Evolutionary conservation across 2,113 vertebrate species (phyloP), one percentile per base, ranked within the genome.

Genomic region (Tympanuchus pallidicinctus): DNA sequence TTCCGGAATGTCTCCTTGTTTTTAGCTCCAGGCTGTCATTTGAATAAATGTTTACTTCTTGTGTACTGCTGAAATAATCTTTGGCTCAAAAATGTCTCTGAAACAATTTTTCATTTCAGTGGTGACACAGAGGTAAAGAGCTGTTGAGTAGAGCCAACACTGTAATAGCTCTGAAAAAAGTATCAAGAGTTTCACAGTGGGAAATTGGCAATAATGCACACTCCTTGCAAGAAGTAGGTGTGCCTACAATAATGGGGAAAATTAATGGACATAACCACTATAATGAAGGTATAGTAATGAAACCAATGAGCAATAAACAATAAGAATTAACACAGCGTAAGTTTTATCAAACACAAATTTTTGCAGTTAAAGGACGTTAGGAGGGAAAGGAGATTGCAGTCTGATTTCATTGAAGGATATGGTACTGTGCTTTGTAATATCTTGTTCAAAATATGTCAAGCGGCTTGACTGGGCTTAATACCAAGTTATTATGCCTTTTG

Each of bases 31-130:
- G 74, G 87, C 45, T 87, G 50, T 47, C 6, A 60, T 56, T 88
- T 85, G 67, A 93, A 94, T 80, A 94, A 95, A 91, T 85, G 34
- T 89, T 91, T 92, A 77, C 71, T 73, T 92, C 78, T 38, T 1
- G 2, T 34, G 10, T 50, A 42, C 36, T 85, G 38, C 60, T 4
- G 11, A 93, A 94, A 92, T 88, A 11, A 71, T 61, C 88, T 64
- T 86, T 85, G 75, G 72, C 71, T 70, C 71, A 6, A 80, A 77
- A 85, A 77, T 34, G 42, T 54, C 56, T 83, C 76, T 88, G 30
- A 88, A 67, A 75, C 70, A n/a, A 57, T 89, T 96, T 91, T 80
- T 94, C 78, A 67, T 91, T 43, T 77, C 82, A 89, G 70, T 77
- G 57, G 28, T 67, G 34, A 25, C 63, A 76, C 19, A 0, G 6